phyloP scores from a whole-genome alignment of 2,888 invertebrate species.

The Drosophila villosipedis region DNA sequence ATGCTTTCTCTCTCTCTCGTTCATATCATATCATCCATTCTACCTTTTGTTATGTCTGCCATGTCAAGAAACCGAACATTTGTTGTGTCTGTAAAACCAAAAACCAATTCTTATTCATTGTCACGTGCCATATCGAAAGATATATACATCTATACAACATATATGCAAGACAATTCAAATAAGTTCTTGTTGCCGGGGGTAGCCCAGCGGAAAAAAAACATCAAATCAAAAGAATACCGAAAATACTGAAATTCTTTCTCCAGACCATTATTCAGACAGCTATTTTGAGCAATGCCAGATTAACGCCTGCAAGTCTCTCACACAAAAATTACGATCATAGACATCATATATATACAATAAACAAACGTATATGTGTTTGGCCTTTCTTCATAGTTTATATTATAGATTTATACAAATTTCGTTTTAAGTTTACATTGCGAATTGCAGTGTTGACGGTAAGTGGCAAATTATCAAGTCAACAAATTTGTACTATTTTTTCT shows the following conservation, averaged over 20 bases:
- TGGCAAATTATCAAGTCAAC: constrained; percentile 58
- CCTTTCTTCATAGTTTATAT: constrained; percentile 22
- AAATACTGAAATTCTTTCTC: constrained; percentile 49
- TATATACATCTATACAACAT: background rate
- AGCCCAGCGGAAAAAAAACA: constrained; percentile 43
- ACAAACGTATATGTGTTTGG: constrained; percentile 7
- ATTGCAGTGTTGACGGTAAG: constrained; percentile 78
- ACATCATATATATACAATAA: background rate
- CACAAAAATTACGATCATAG: constrained; percentile 8
- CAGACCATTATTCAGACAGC: constrained; percentile 53
- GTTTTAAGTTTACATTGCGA: constrained; percentile 76
- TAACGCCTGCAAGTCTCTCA: constrained; percentile 33
- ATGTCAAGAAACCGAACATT: constrained; percentile 41
- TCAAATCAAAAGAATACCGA: constrained; percentile 6
- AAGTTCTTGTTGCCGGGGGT: constrained; percentile 74
- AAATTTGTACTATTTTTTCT: constrained; percentile 15
- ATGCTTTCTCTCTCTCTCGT: constrained; percentile 17
- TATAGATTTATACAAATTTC: constrained; percentile 35
- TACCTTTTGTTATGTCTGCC: constrained; percentile 47
- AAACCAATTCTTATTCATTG: constrained; percentile 44
- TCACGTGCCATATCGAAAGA: constrained; percentile 55
- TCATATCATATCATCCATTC: constrained; percentile 24
- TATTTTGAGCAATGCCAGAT: constrained; percentile 57
- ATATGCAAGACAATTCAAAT: constrained; percentile 53
- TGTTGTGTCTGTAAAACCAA: constrained; percentile 56